Evolutionary conservation across 1,140 invertebrate genomes (phyloP).

Genomic region (Colletes latitarsis): DNA sequence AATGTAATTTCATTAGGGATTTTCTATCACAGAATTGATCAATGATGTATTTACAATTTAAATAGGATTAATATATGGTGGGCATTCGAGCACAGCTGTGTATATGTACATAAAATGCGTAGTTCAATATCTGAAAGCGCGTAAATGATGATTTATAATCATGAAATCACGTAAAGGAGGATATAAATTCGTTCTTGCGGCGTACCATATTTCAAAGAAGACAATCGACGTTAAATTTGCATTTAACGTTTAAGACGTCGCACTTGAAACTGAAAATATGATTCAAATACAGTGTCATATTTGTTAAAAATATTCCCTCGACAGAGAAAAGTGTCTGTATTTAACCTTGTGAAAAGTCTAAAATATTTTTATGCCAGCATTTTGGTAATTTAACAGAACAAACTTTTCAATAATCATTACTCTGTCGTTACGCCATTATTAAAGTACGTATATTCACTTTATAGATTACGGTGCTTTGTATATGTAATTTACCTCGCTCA

Average conservation of each 20-base stretch:
- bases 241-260: neutral
- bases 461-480: too few species aligned
- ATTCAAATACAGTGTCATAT: too few species aligned
- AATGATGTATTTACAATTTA: neutral
- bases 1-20: neutral
- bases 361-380: too few species aligned
- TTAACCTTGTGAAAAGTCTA: too few species aligned
- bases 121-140: slow-evolving; percentile 10
- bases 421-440: too few species aligned
- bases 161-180: neutral
- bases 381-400: too few species aligned
- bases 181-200: neutral
- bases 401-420: too few species aligned
- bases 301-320: too few species aligned
- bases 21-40: neutral
- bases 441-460: too few species aligned
- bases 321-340: too few species aligned
- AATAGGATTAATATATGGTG: neutral
- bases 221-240: neutral
- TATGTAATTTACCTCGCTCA: too few species aligned
- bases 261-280: too few species aligned
- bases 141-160: slow-evolving; percentile 23
- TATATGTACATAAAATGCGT: neutral
- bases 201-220: neutral
- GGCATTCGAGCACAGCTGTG: neutral